A percentile compares a stretch with the other conserved stretches of the same genome.
Conservation (phyloP, 2,113 vertebrate genomes). For the Rhea americana region DNA sequence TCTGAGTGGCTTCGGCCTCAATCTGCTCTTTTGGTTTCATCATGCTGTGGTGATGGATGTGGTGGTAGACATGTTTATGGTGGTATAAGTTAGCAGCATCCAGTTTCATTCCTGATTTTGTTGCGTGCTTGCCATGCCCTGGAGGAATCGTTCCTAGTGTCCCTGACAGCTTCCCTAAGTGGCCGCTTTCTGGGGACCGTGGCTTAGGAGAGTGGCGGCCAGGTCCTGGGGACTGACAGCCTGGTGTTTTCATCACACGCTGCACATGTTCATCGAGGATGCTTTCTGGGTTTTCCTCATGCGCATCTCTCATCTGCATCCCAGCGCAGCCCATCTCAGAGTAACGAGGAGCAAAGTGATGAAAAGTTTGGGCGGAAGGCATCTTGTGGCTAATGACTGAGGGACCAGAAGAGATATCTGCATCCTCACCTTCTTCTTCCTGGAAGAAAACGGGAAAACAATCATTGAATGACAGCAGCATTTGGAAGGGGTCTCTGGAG, state of each 20-base stretch:
- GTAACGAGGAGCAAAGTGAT: conserved; percentile 85
- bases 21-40: conserved; percentile 86
- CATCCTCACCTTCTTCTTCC: conserved; percentile 94
- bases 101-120: conserved; percentile 81
- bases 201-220: conserved; percentile 89
- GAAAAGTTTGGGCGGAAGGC: conserved; percentile 78
- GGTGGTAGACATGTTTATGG: conserved; percentile 90
- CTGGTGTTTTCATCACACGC: conserved; percentile 94
- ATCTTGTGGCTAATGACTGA: conserved; percentile 81
- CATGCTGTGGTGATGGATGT: conserved; percentile 79
- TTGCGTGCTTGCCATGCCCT: conserved; percentile 80
- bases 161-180: conserved; percentile 72
- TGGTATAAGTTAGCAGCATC: conserved; percentile 81
- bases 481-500: neutral
- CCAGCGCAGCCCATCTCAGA: conserved; percentile 81
- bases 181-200: conserved; percentile 85
- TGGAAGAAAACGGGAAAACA: conserved; percentile 45
- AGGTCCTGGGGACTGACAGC: conserved; percentile 90
- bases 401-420: conserved; percentile 76
- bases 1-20: conserved; percentile 79
- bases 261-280: conserved; percentile 97
- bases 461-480: neutral
- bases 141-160: conserved; percentile 63
- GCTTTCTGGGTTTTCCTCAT: conserved; percentile 95
- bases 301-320: conserved; percentile 82